Percentiles rank a stretch among this genome's conserved stretches.
Evolutionary conservation across 2,888 invertebrate genomes (phyloP).

Genomic region (Saturnia pavonia): DNA sequence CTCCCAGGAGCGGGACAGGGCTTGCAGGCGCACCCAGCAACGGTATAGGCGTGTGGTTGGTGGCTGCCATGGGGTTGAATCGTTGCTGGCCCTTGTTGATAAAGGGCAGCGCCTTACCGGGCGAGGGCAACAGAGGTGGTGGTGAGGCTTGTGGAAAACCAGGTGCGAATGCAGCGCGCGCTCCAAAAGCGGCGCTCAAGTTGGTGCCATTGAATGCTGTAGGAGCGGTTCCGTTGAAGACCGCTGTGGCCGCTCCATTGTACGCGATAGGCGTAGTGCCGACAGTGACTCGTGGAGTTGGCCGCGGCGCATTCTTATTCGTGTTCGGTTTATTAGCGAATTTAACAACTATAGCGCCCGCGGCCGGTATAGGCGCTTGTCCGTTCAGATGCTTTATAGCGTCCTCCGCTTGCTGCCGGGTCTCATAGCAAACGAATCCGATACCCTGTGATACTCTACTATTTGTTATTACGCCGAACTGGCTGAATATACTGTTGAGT

Average conservation of each 20-base stretch:
- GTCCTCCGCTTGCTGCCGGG: conserved; percentile 72
- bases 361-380: conserved; percentile 67
- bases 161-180: conserved; percentile 64
- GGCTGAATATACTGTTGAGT: conserved; percentile 69
- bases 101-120: conserved; percentile 77
- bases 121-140: conserved; percentile 74
- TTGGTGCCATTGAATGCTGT: conserved; percentile 68
- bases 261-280: conserved; percentile 60
- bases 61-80: conserved; percentile 77
- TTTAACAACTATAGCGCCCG: conserved; percentile 74
- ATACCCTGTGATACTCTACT: conserved; percentile 79
- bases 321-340: conserved; percentile 76
- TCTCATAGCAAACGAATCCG: conserved; percentile 77
- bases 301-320: conserved; percentile 69
- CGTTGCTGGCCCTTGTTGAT: conserved; percentile 79
- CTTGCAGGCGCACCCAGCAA: conserved; percentile 72
- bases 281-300: conserved; percentile 59
- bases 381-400: conserved; percentile 75
- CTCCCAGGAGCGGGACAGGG: conserved; percentile 69
- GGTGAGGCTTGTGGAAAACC: conserved; percentile 74
- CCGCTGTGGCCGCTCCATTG: conserved; percentile 65
- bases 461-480: conserved; percentile 75
- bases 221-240: conserved; percentile 66
- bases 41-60: conserved; percentile 71
- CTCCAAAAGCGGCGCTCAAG: conserved; percentile 66